phyloP scores from a whole-genome alignment of 2,888 invertebrate species.

The Agrilus mali region DNA sequence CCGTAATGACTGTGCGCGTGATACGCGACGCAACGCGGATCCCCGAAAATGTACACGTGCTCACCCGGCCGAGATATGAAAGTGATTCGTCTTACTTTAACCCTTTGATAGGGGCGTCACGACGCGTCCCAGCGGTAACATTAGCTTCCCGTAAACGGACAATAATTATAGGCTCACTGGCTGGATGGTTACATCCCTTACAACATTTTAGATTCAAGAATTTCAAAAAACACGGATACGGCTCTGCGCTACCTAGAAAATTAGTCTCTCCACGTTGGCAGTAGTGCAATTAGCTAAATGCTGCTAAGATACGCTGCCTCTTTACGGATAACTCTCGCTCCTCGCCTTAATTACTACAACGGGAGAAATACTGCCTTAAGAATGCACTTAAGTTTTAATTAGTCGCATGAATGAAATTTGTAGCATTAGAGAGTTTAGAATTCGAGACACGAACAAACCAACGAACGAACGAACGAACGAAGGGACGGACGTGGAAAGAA shows the following conservation, averaged over 20 bases:
- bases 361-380: neutral
- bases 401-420: no score
- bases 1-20: slow-evolving; percentile 10
- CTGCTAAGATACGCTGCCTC: slow-evolving; percentile 23
- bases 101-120: slow-evolving; percentile 12
- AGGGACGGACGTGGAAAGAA: no score
- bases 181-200: slow-evolving; percentile 8
- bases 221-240: no score
- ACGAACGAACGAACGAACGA: no score
- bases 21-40: slow-evolving; percentile 2
- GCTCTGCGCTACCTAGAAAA: no score
- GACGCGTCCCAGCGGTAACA: slow-evolving; percentile 14
- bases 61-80: slow-evolving; percentile 6
- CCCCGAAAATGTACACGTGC: no score
- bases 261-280: slow-evolving; percentile 1
- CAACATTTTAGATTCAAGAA: no score
- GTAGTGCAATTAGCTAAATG: slow-evolving; percentile 23
- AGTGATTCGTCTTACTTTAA: slow-evolving; percentile 11
- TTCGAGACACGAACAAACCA: no score
- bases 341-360: slow-evolving; percentile 12
- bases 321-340: slow-evolving; percentile 20
- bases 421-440: no score
- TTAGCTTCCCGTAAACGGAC: slow-evolving; percentile 19
- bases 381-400: no score
- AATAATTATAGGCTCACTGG: slow-evolving; percentile 16